Evolutionary conservation across 2,797 vertebrate genomes (phyloP).

Genomic region (Capromys pilorides): DNA sequence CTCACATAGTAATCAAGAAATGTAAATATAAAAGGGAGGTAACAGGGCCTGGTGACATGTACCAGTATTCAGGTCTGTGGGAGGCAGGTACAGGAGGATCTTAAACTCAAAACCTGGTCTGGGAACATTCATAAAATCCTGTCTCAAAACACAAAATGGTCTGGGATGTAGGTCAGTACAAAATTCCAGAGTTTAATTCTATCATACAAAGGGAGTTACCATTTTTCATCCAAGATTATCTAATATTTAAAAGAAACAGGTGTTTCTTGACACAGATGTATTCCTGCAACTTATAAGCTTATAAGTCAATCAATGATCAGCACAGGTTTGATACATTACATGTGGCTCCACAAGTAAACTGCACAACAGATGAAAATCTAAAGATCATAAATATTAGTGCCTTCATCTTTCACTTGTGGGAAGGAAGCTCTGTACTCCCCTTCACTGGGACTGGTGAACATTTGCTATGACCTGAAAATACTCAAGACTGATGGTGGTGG

Average conservation of each 20-base stretch:
- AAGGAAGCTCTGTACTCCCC: neutral
- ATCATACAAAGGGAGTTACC: neutral
- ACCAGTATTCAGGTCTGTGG: neutral
- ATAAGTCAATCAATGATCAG: neutral
- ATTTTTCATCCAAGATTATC: neutral
- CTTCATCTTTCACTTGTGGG: neutral
- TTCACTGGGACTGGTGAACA: neutral
- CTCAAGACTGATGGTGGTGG: neutral
- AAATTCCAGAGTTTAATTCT: neutral
- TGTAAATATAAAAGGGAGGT: neutral
- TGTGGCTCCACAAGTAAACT: neutral
- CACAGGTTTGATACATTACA: neutral
- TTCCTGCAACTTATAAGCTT: neutral
- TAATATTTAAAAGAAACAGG: conserved; percentile 1
- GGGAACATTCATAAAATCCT: neutral
- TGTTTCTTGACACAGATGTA: neutral
- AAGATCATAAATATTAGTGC: neutral
- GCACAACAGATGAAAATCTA: neutral
- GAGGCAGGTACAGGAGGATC: neutral
- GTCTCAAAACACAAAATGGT: neutral
- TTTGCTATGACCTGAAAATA: neutral
- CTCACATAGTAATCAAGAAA: neutral
- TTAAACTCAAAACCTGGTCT: neutral
- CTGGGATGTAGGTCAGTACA: neutral
- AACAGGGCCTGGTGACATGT: neutral